phyloP scores from a whole-genome alignment of 1,140 invertebrate species.

The Dendrolimus kikuchii region DNA sequence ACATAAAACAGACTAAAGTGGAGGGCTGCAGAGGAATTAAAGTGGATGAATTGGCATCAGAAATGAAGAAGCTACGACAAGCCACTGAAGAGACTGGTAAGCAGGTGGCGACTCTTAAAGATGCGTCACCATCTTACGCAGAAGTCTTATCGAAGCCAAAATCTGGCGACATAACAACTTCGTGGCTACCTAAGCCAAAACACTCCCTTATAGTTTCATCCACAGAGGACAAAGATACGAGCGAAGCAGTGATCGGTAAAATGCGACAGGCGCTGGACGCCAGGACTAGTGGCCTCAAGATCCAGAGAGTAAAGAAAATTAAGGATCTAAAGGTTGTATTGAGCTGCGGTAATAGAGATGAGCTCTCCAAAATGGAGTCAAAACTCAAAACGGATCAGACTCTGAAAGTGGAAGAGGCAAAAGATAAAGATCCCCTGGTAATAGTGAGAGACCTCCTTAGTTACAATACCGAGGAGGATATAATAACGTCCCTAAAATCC shows the following conservation, averaged over 20 bases:
- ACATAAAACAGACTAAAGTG: too few species aligned
- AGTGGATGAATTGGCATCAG: too few species aligned
- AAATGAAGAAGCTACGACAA: too few species aligned
- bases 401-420: background rate
- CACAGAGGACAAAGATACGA: background rate
- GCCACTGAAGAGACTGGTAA: too few species aligned
- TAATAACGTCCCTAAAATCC: background rate
- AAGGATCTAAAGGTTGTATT: constrained; percentile 1
- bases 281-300: background rate
- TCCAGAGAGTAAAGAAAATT: constrained; percentile 2
- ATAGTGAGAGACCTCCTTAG: background rate
- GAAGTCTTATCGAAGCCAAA: too few species aligned
- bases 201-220: background rate
- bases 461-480: background rate
- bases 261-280: background rate
- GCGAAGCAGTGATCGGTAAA: background rate
- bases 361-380: background rate
- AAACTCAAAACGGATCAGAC: background rate
- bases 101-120: too few species aligned
- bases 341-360: background rate
- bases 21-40: too few species aligned
- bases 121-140: too few species aligned
- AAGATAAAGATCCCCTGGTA: background rate
- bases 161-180: too few species aligned
- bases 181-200: background rate